phyloP scores from a whole-genome alignment of 2,888 invertebrate species.

The Amphipoea lucens region DNA sequence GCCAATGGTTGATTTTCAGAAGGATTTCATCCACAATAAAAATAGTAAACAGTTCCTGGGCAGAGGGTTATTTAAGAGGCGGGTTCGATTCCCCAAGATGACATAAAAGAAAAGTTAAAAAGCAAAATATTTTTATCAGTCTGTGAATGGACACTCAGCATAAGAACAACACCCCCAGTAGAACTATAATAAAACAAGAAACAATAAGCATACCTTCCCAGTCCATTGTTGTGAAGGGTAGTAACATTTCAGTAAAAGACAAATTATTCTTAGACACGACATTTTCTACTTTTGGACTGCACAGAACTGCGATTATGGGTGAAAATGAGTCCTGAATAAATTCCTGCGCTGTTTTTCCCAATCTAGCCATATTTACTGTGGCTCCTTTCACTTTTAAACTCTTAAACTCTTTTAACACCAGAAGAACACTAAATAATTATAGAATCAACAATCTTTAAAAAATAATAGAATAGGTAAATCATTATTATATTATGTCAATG shows the following conservation, averaged over 20 bases:
- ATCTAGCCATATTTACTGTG: slow-evolving; percentile 71
- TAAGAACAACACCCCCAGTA: not conserved
- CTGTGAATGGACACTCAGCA: not conserved
- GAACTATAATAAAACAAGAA: slow-evolving; percentile 1
- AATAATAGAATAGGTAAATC: not conserved
- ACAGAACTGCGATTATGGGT: slow-evolving; percentile 96
- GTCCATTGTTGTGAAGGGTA: slow-evolving; percentile 95
- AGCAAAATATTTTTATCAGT: not conserved
- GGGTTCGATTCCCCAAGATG: not conserved
- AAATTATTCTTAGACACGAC: slow-evolving; percentile 97
- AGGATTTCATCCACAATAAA: not conserved
- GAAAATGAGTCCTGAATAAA: slow-evolving; percentile 97
- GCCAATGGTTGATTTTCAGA: not conserved
- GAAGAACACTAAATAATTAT: not conserved
- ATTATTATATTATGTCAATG: too few relatives aligned
- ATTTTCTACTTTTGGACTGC: slow-evolving; percentile 95
- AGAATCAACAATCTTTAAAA: not conserved
- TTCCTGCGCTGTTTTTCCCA: slow-evolving; percentile 93
- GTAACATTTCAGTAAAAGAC: slow-evolving; percentile 96
- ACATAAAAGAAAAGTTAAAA: not conserved
- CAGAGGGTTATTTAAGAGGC: not conserved
- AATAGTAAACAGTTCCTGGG: not conserved
- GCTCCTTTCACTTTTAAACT: not conserved
- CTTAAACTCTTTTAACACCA: not conserved
- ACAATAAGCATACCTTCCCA: slow-evolving; percentile 79